phyloP scores from a whole-genome alignment of 2,113 vertebrate species.

The Psephotus haematonotus region DNA sequence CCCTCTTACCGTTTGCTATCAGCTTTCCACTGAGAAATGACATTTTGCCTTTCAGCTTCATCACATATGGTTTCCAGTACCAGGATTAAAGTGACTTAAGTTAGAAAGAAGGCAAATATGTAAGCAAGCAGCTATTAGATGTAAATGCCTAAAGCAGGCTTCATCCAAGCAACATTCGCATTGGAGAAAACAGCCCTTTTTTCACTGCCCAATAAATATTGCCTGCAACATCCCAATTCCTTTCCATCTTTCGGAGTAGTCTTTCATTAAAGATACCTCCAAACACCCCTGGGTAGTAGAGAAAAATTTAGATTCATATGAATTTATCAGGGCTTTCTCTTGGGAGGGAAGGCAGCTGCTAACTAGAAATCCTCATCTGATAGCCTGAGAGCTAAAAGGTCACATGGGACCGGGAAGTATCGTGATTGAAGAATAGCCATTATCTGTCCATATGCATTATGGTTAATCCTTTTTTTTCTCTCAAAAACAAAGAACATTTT shows the following conservation, averaged over 20 bases:
- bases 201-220: background rate
- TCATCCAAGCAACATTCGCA: background rate
- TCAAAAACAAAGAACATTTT: background rate
- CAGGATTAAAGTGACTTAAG: background rate
- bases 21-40: background rate
- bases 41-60: background rate
- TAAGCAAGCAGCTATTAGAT: slow-evolving; percentile 13
- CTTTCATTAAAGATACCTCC: background rate
- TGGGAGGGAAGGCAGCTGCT: slow-evolving; percentile 8
- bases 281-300: background rate
- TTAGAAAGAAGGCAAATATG: slow-evolving; percentile 10
- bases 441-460: background rate
- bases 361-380: background rate
- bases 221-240: background rate
- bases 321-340: background rate
- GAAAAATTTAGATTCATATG: background rate
- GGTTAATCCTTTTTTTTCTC: background rate
- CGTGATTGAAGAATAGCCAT: slow-evolving; percentile 12
- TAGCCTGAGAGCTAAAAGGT: background rate
- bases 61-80: background rate
- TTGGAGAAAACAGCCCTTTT: background rate
- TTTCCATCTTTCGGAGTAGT: background rate
- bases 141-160: background rate
- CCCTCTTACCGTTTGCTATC: background rate
- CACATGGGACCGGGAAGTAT: background rate